These are phyloP conservation scores for Enteromius paludinosus DNA, from an alignment of 2,797 vertebrate species.

Conservation along the genomic window DNA sequence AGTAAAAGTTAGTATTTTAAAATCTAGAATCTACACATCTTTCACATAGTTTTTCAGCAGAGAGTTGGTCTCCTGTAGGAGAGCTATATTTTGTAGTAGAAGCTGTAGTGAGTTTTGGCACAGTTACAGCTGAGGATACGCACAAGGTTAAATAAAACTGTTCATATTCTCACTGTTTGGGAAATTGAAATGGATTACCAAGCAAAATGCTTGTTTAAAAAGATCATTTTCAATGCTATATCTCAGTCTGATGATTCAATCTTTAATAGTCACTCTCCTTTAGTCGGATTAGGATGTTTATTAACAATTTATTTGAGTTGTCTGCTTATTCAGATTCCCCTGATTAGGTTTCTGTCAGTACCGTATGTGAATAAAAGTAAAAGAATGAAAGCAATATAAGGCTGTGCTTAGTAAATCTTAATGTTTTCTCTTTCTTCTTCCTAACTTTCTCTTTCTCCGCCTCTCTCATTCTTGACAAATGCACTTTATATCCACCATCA, in stretches of 20 bases:
- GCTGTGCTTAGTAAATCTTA: slow-evolving; percentile 56
- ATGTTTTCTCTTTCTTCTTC: slow-evolving; percentile 44
- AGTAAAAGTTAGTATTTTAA: not conserved
- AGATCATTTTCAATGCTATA: slow-evolving; percentile 62
- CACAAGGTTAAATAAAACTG: not conserved
- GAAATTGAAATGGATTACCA: slow-evolving; percentile 67
- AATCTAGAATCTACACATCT: not conserved
- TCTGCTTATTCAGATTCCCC: slow-evolving; percentile 77
- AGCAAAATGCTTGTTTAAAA: slow-evolving; percentile 72
- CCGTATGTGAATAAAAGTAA: slow-evolving; percentile 56
- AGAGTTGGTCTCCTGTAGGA: not conserved
- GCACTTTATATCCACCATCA: slow-evolving; percentile 64
- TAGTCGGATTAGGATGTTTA: slow-evolving; percentile 61
- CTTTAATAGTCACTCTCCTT: slow-evolving; percentile 39
- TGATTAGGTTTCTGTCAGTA: slow-evolving; percentile 69
- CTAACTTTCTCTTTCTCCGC: not conserved
- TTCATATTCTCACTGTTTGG: slow-evolving; percentile 60
- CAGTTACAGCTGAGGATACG: not conserved
- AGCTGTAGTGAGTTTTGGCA: not conserved
- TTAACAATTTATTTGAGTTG: slow-evolving; percentile 51
- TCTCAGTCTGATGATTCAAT: slow-evolving; percentile 70
- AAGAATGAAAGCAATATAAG: slow-evolving; percentile 64
- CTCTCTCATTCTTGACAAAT: slow-evolving; percentile 66
- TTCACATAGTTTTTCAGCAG: not conserved
- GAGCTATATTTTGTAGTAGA: not conserved